Percentiles rank a stretch among this genome's conserved stretches.
phyloP scores from a whole-genome alignment of 2,797 vertebrate species.

The Fundulus diaphanus region DNA sequence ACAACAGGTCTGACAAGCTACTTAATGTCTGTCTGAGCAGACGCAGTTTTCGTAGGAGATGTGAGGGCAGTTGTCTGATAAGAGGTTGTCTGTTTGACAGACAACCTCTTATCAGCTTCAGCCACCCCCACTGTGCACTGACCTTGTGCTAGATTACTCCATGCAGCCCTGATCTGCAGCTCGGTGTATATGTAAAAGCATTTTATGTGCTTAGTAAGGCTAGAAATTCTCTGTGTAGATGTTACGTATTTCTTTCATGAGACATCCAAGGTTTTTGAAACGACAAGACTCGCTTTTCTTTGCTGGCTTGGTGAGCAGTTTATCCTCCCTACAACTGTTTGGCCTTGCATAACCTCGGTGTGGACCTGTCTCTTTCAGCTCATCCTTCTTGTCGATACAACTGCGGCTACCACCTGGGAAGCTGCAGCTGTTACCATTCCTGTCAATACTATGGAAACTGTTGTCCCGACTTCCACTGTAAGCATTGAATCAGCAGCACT shows the following conservation, averaged over 20 bases:
- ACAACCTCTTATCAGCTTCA: too few relatives aligned
- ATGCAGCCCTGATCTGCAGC: background rate
- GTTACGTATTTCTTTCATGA: background rate
- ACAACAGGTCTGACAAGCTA: background rate
- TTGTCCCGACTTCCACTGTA: background rate
- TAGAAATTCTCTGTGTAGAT: too few relatives aligned
- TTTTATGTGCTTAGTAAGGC: too few relatives aligned
- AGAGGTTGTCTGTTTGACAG: background rate
- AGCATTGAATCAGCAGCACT: too few relatives aligned
- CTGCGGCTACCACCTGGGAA: background rate
- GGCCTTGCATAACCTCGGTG: background rate
- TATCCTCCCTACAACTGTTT: background rate
- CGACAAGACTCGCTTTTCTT: background rate
- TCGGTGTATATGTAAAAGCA: background rate
- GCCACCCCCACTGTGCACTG: background rate
- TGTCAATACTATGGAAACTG: background rate
- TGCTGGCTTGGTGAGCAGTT: background rate
- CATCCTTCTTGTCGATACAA: background rate
- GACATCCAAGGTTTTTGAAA: background rate
- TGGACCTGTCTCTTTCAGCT: background rate
- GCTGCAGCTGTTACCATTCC: background rate
- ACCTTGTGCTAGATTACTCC: background rate
- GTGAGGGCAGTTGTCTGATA: background rate
- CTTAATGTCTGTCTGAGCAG: background rate
- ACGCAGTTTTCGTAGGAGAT: too few relatives aligned